Evolutionary conservation across 2,797 vertebrate species (phyloP), one percentile per base, ranked within the genome.

Genomic region (Parambassis ranga): DNA sequence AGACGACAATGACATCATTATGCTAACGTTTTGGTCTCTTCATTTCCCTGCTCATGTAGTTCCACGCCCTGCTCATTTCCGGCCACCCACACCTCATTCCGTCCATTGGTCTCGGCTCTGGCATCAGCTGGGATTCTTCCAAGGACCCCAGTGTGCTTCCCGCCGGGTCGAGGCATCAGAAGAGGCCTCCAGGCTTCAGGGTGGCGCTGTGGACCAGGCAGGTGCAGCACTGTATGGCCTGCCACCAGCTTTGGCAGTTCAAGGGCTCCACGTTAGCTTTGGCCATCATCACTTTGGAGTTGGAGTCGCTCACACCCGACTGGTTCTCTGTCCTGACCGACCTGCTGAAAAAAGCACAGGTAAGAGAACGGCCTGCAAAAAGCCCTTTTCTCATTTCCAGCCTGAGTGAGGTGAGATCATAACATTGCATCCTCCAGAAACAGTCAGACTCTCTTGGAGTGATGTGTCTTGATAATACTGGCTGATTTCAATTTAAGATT

Each of bases 241-340:
- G 94, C 97, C 96, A 98, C 97, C 97, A 99, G 72, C 94, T 98
- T 28, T 90, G 95, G 94, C 97, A 98, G 95, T 95, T 97, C 84
- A 98, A 92, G 79, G 97, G 96, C 87, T 99, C 96, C 92, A 98
- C 95, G 43, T 55, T 98, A 89, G 96, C 89, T 81, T 97, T 99
- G 92, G 97, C 95, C 91, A 98, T 98, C 95, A 99, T 96, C 93
- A 96, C 95, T 86, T 96, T 98, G 86, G 96, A 96, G 93, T 42
- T 98, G 93, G 96, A 98, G 90, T 95, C 86, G 82, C 89, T 94
- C 68, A 91, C 86, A 15, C 89, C 95, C 8, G 96, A 93, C 31
- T 95, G 95, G 92, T 92, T 95, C 91, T 85, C 93, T 16, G 89
- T 92, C 73, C 93, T 89, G 80, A 95, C 93, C 10, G 93, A 94